phyloP scores from a whole-genome alignment of 2,113 vertebrate species.

The Morone saxatilis region DNA sequence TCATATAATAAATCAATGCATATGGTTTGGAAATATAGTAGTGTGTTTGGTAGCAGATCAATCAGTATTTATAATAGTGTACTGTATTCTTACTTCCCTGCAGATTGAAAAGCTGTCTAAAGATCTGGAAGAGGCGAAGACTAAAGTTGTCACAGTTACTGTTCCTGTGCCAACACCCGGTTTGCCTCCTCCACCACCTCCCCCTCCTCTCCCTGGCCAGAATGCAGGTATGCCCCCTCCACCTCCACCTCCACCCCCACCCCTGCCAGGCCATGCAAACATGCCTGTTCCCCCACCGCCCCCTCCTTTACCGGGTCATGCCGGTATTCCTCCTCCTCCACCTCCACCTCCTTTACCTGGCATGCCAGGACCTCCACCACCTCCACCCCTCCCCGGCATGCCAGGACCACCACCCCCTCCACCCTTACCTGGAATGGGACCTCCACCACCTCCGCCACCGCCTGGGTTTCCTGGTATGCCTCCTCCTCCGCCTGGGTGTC shows the following conservation, averaged over 20 bases:
- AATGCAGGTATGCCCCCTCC: slow-evolving; percentile 24
- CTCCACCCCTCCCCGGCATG: slow-evolving; percentile 78
- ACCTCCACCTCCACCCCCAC: slow-evolving; percentile 18
- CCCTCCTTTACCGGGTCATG: slow-evolving; percentile 66
- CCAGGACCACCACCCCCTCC: slow-evolving; percentile 65
- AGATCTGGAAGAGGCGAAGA: slow-evolving; percentile 88
- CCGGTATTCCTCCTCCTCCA: background rate
- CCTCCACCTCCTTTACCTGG: slow-evolving; percentile 55
- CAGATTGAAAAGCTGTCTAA: slow-evolving; percentile 87
- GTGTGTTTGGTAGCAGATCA: background rate
- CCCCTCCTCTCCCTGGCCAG: slow-evolving; percentile 69
- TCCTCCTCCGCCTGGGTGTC: slow-evolving; percentile 79
- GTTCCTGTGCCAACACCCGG: slow-evolving; percentile 76
- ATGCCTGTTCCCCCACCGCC: slow-evolving; percentile 57
- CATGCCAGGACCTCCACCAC: slow-evolving; percentile 56
- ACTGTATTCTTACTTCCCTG: slow-evolving; percentile 4
- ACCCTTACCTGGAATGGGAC: slow-evolving; percentile 52
- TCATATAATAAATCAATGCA: background rate
- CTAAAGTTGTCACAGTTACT: slow-evolving; percentile 79
- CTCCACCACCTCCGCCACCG: slow-evolving; percentile 81
- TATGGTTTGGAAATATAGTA: background rate
- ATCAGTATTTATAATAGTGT: background rate
- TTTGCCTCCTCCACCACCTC: slow-evolving; percentile 64
- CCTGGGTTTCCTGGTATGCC: slow-evolving; percentile 77
- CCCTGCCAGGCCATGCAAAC: slow-evolving; percentile 59